Evolutionary conservation across 1,140 invertebrate species (phyloP).

Genomic region (Gryon sp.): DNA sequence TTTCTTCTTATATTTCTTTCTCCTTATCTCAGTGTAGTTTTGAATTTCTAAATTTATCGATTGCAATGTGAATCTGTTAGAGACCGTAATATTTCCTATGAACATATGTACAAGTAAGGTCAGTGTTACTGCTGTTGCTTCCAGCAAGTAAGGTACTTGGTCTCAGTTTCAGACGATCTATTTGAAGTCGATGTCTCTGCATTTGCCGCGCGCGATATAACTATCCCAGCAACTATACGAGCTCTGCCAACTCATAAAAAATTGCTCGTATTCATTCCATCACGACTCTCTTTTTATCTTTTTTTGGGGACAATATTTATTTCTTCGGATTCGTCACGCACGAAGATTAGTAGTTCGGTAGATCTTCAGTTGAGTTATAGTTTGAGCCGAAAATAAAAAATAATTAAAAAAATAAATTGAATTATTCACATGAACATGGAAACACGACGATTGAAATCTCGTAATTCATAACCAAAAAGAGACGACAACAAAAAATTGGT

Average conservation of each 20-base stretch:
- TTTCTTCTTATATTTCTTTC: conserved; percentile 1
- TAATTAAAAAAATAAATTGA: conserved; percentile 1
- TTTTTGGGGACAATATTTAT: conserved; percentile 45
- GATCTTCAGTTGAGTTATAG: conserved; percentile 13
- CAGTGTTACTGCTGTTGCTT: conserved; percentile 68
- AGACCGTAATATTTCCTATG: conserved; percentile 71
- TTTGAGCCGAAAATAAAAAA: not conserved
- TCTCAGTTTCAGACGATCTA: conserved; percentile 49
- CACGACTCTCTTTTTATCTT: conserved; percentile 36
- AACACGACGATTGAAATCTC: conserved; percentile 21
- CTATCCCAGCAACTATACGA: conserved; percentile 54
- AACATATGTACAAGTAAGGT: conserved; percentile 73
- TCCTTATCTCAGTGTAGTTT: conserved; percentile 10
- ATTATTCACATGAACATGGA: conserved; percentile 27
- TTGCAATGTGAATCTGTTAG: conserved; percentile 64
- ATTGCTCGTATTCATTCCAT: conserved; percentile 41
- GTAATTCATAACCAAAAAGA: conserved; percentile 28
- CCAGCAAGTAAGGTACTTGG: conserved; percentile 47
- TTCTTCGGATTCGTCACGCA: conserved; percentile 21
- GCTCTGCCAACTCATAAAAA: conserved; percentile 42
- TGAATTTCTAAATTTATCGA: conserved; percentile 37
- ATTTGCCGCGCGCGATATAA: conserved; percentile 48
- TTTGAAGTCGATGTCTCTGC: conserved; percentile 55
- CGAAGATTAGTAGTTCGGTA: conserved; percentile 35
- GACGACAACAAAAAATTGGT: conserved; percentile 12